Evolutionary conservation across 2,888 invertebrate species (phyloP), one percentile per base, ranked within the genome.

Genomic region (Hofmannophila pseudospretella): DNA sequence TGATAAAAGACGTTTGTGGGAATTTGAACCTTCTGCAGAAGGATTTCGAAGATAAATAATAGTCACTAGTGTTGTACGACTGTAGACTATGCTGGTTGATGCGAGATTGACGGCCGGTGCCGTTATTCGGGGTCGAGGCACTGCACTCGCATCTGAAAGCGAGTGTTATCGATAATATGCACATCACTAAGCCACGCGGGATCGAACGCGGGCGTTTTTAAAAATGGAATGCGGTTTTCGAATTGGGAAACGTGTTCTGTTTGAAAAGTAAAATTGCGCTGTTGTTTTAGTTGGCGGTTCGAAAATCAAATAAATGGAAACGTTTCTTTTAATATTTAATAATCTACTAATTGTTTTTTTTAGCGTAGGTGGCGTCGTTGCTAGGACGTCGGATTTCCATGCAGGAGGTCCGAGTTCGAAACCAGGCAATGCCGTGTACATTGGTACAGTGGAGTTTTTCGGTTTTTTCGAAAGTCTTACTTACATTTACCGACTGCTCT

Each of bases 151-250:
- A 54, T 57, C 65, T 62, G 61, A 73, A 68, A 23, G 23, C 23
- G 23, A 23, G 23, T 23, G 23, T 65, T 72, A 69, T 75, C 71
- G 75, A 75, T 68, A 71, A 69, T 61, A 65, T 58, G 68, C 69
- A 70, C 77, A 75, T 65, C 77, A 76, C 76, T 75, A 71, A 48
- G 47, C 51, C 38, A 51, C 54, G 59, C 54, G 54, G 53, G 53
- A 52, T 60, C 42, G 46, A 51, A 56, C 58, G 66, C 66, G 8
- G 11, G 27, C 66, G 58, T 58, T 74, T 68, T 65, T 54, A 54
- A 67, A 67, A 70, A 70, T 67, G 73, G 76, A 79, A 78, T 78
- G 78, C 63, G 66, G 76, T 75, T 75, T 71, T 58, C 53, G 66
- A 72, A 70, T 66, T 65, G 59, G 73, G 58, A 68, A 67, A 76